Base-by-base conservation (phyloP, 64 coral and sea anemone species). In the Orbicella faveolata region DNA sequence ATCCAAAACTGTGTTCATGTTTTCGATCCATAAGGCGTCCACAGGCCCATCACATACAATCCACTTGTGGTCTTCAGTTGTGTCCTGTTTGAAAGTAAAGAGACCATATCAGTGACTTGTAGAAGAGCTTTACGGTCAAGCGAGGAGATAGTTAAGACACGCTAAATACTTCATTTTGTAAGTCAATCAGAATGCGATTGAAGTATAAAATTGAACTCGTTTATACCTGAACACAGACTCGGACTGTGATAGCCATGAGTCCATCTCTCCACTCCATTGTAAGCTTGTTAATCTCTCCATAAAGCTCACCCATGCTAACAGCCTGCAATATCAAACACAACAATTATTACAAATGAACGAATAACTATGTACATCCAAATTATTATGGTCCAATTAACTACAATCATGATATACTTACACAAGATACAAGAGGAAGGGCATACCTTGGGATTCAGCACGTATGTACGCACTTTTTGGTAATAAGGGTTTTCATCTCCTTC, bases 21-120 rank as follows among this genome's bases (percentile, higher is more conserved):
- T 98, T 85, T 98, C 96, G 55, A 98, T 98, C 96, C 96, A 98
- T 62, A 98, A 26, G 34, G 96, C 96, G 63, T 98, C 96, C 2
- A 98, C 96, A n/a, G 96, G 96, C 36, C 96, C 96, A 62, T 98
- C 96, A 76, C 96, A 98, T 51, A 98, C 90, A 78, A 98, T 98
- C 96, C 96, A 98, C 75, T 98, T 98, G 89, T 98, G 96, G 72
- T 98, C 93, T 63, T 94, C 89, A 57, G 79, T 91, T 1, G 97
- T 94, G 70, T 94, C 93, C 96, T 94, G 59, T 72, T 19, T 19
- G 48, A 8, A 36, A 75, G 6, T 34, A 39, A 69, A 74, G 3
- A 48, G 5, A 48, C 44, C 44, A 48, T 48, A 48, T 5, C 44
- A 6, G 5, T 48, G 44, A 48, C 44, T 3, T 48, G 5, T 48